These are phyloP conservation scores for Sula dactylatra DNA, from an alignment of 2,113 vertebrate species.

Conservation along the genomic window DNA sequence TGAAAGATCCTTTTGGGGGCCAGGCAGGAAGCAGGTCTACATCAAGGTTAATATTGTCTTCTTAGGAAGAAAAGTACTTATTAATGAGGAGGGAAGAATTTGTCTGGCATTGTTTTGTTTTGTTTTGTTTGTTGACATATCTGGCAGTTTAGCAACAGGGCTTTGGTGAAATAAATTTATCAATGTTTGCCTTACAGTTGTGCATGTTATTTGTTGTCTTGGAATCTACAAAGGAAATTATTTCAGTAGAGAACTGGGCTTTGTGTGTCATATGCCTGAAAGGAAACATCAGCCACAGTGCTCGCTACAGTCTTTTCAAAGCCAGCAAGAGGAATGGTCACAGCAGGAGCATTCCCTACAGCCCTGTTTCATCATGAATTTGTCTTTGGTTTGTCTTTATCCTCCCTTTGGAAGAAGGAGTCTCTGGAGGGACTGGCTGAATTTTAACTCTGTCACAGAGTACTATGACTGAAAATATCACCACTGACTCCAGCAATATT, in stretches of 20 bases:
- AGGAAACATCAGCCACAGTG: neutral
- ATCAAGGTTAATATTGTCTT: neutral
- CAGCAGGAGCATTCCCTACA: neutral
- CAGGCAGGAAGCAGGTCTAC: neutral
- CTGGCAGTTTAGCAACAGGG: neutral
- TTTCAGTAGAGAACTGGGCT: neutral
- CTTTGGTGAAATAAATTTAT: neutral
- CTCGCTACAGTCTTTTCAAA: neutral
- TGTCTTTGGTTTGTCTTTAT: neutral
- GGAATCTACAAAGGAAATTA: neutral
- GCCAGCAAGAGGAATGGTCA: neutral
- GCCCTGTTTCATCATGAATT: neutral
- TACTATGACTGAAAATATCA: neutral
- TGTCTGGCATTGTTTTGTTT: neutral
- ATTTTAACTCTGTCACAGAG: neutral
- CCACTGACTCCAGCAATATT: neutral
- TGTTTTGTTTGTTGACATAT: neutral
- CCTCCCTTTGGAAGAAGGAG: neutral
- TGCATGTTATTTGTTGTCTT: neutral
- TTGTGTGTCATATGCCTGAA: neutral
- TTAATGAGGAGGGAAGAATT: neutral
- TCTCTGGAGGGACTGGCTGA: neutral
- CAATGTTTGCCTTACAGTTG: neutral
- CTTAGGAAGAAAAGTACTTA: neutral
- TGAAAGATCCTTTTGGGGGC: neutral